A percentile compares a stretch with the other conserved stretches of the same genome.
phyloP scores from a whole-genome alignment of 2,797 vertebrate species.

The Premnoplex brunnescens region DNA sequence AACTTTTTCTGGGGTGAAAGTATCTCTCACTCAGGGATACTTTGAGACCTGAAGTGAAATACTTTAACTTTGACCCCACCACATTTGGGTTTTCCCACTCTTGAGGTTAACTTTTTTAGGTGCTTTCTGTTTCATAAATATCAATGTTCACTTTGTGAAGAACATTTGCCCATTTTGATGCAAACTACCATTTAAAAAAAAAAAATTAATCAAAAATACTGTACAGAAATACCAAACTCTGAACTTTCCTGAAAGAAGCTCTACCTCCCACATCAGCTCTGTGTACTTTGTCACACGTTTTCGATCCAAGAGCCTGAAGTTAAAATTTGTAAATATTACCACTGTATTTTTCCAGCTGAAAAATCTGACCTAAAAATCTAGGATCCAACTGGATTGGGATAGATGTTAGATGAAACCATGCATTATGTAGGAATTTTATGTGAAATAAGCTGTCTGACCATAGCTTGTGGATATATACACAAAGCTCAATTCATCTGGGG shows the following conservation, averaged over 20 bases:
- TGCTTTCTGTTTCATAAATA: not conserved
- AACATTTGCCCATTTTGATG: not conserved
- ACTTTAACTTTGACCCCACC: not conserved
- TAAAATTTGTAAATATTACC: constrained; percentile 52
- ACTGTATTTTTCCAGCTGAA: constrained; percentile 41
- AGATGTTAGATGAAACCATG: constrained; percentile 23
- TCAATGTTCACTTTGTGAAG: not conserved
- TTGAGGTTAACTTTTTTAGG: not conserved
- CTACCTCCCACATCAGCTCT: not conserved
- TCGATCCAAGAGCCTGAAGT: not conserved
- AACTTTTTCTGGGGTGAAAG: not conserved
- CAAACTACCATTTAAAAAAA: not conserved
- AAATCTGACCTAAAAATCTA: constrained; percentile 27
- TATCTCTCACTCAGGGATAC: not conserved
- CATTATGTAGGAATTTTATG: constrained; percentile 35
- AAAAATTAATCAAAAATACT: not conserved
- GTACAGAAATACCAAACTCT: not conserved
- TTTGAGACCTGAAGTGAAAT: not conserved
- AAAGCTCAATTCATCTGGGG: constrained; percentile 46
- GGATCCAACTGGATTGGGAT: not conserved
- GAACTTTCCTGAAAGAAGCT: not conserved
- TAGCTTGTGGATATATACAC: not conserved
- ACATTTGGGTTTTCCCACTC: not conserved
- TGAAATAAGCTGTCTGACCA: constrained; percentile 33
- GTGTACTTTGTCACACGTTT: not conserved